Evolutionary conservation across 2,113 vertebrate species (phyloP).

Genomic region (Cheirogaleus medius): DNA sequence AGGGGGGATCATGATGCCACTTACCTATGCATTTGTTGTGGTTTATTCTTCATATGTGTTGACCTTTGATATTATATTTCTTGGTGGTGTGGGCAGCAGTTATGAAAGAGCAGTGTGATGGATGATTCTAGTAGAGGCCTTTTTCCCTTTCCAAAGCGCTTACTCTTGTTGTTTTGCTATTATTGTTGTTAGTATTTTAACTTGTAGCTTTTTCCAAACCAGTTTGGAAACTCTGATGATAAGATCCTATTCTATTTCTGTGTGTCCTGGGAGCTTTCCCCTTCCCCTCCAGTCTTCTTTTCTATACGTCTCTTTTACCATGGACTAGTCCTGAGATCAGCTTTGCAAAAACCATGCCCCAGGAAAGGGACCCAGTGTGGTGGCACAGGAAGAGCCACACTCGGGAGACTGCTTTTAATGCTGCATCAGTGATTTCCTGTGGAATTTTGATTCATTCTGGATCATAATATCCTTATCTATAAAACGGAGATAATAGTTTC

Average conservation of each 20-base stretch:
- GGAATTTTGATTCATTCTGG: not conserved
- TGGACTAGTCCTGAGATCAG: not conserved
- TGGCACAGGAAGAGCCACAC: not conserved
- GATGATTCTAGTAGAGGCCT: not conserved
- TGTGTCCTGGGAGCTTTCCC: not conserved
- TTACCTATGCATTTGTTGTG: not conserved
- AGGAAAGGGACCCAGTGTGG: not conserved
- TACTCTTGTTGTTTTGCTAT: not conserved
- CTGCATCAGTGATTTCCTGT: not conserved
- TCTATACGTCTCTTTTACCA: not conserved
- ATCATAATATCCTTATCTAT: not conserved
- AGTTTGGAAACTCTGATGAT: not conserved
- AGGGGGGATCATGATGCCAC: not conserved
- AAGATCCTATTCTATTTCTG: not conserved
- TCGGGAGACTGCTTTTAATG: not conserved
- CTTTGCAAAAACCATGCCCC: not conserved
- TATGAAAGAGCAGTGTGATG: not conserved
- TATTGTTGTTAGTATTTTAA: conserved; percentile 1
- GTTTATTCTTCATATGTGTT: not conserved
- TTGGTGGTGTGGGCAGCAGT: not conserved
- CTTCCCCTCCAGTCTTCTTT: not conserved
- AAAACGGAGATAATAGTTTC: not conserved
- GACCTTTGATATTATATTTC: not conserved
- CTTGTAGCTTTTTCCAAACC: not conserved
- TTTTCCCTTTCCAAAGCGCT: not conserved